Evolutionary conservation across 1,140 invertebrate genomes (phyloP).

Genomic region (Diorhabda sublineata): DNA sequence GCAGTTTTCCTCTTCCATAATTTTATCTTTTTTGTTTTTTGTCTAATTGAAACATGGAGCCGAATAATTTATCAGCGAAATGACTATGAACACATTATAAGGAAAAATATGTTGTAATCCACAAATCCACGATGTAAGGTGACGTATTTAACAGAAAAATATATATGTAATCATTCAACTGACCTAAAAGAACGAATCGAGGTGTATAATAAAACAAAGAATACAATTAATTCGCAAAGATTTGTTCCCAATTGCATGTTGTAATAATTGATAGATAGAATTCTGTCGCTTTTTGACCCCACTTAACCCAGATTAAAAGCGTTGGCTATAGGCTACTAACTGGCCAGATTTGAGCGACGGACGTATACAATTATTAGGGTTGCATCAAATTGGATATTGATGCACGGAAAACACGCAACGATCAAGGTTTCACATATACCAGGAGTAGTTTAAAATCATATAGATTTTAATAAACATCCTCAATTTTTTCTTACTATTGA

Average conservation of each 20-base stretch:
- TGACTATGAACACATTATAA: no score
- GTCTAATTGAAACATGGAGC: no score
- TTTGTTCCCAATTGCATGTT: slow-evolving; percentile 17
- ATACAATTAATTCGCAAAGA: slow-evolving; percentile 17
- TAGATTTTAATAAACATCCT: not conserved
- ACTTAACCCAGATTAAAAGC: slow-evolving; percentile 47
- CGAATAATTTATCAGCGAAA: no score
- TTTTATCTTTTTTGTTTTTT: no score
- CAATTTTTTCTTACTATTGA: not conserved
- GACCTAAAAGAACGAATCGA: not conserved
- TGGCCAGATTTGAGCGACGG: slow-evolving; percentile 20
- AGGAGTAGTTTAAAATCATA: not conserved
- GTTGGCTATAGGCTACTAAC: slow-evolving; percentile 25
- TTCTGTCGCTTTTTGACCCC: slow-evolving; percentile 46
- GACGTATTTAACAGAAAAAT: no score
- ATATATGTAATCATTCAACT: not conserved
- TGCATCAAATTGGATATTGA: slow-evolving; percentile 8
- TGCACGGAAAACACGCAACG: not conserved
- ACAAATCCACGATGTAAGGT: no score
- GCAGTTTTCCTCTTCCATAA: no score
- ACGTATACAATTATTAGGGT: slow-evolving; percentile 13
- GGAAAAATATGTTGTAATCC: no score
- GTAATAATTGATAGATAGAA: slow-evolving; percentile 34
- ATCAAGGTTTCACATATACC: not conserved
- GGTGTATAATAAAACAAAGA: slow-evolving; percentile 3